phyloP scores from a whole-genome alignment of 1,140 invertebrate species.

The Drosophila burlai region DNA sequence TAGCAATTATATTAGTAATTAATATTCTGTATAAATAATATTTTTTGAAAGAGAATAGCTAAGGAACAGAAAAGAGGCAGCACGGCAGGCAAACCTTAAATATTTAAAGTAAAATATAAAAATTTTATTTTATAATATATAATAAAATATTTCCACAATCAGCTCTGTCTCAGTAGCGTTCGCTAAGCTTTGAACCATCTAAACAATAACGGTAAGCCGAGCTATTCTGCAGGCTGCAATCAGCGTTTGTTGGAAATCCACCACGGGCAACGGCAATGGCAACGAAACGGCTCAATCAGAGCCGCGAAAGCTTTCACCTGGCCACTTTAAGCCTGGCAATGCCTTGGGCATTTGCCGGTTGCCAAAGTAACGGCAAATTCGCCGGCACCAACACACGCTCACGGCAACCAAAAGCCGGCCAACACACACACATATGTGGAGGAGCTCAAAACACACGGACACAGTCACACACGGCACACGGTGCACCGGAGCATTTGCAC shows the following conservation, averaged over 20 bases:
- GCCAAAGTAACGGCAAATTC: slow-evolving; percentile 51
- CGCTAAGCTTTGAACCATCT: not conserved
- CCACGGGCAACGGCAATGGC: not conserved
- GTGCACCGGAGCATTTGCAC: slow-evolving; percentile 1
- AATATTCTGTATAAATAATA: not conserved
- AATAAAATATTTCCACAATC: not conserved
- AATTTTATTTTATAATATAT: not conserved
- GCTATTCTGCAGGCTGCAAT: not conserved
- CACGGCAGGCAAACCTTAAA: too few species aligned
- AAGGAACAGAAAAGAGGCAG: too few species aligned
- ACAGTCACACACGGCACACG: not conserved
- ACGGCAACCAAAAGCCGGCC: slow-evolving; percentile 47
- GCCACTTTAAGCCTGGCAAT: slow-evolving; percentile 55
- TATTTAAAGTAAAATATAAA: too few species aligned
- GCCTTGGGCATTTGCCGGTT: slow-evolving; percentile 44
- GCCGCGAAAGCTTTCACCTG: slow-evolving; percentile 22
- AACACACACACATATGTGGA: slow-evolving; percentile 13
- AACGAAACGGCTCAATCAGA: slow-evolving; percentile 8
- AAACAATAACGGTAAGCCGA: not conserved
- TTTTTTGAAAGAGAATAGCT: too few species aligned
- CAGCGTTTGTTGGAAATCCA: slow-evolving; percentile 8
- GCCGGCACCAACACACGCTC: slow-evolving; percentile 51
- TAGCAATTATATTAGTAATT: not conserved
- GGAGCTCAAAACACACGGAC: slow-evolving; percentile 14
- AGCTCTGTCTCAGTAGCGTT: not conserved